Evolutionary conservation across 2,888 invertebrate species (phyloP).

Genomic region (Rotaria magnacalcarata): DNA sequence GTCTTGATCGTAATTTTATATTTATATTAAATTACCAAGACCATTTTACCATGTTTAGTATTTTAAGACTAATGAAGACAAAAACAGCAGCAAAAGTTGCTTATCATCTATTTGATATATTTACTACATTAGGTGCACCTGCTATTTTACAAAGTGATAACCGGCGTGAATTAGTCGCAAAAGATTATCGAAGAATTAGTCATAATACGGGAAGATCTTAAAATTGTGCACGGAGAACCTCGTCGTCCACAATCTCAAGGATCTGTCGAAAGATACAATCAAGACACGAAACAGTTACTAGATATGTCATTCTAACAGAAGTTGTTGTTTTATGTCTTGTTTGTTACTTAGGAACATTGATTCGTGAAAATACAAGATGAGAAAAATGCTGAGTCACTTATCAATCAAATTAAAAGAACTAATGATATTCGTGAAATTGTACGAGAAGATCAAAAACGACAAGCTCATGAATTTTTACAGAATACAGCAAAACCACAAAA

Average conservation of each 20-base stretch:
- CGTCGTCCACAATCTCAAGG: slow-evolving; percentile 40
- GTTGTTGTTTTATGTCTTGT: background rate
- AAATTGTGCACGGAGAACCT: slow-evolving; percentile 39
- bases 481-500: background rate
- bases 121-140: slow-evolving; percentile 46
- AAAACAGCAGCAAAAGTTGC: slow-evolving; percentile 47
- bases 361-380: background rate
- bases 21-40: slow-evolving; percentile 50
- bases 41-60: slow-evolving; percentile 48
- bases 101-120: slow-evolving; percentile 44
- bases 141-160: slow-evolving; percentile 37
- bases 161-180: slow-evolving; percentile 38
- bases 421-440: background rate
- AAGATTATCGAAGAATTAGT: slow-evolving; percentile 33
- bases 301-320: background rate
- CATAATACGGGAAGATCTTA: slow-evolving; percentile 7
- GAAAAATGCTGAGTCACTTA: background rate
- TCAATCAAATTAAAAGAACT: background rate
- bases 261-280: slow-evolving; percentile 36
- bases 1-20: slow-evolving; percentile 48
- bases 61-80: slow-evolving; percentile 37
- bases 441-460: background rate
- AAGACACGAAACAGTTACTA: background rate
- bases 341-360: background rate
- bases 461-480: background rate